These are phyloP conservation scores for Psylliodes chrysocephalus DNA, from an alignment of 2,888 invertebrate species.

Conservation along the genomic window DNA sequence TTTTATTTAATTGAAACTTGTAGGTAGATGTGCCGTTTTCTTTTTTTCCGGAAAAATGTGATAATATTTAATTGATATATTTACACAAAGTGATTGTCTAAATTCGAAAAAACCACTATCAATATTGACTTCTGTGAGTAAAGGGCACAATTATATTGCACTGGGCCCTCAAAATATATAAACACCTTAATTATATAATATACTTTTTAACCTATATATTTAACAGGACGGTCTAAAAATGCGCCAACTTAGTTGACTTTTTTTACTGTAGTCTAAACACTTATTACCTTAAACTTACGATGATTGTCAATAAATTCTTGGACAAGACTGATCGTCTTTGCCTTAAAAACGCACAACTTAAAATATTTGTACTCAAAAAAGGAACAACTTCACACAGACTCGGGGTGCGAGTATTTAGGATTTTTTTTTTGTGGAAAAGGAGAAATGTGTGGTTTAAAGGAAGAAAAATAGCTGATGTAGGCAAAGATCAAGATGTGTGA, in stretches of 20 bases:
- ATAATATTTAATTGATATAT: constrained; percentile 28
- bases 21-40: constrained; percentile 51
- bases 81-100: constrained; percentile 40
- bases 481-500: constrained; percentile 28
- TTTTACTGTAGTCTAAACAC: constrained; percentile 38
- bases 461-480: constrained; percentile 26
- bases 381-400: constrained; percentile 51
- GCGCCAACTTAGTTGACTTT: constrained; percentile 27
- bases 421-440: constrained; percentile 28
- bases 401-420: constrained; percentile 23
- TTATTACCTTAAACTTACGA: constrained; percentile 49
- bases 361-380: constrained; percentile 59
- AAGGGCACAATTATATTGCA: constrained; percentile 51
- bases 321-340: constrained; percentile 61
- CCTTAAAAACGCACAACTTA: constrained; percentile 59
- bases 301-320: constrained; percentile 65
- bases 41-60: constrained; percentile 11
- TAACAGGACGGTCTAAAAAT: constrained; percentile 40
- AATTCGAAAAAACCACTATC: constrained; percentile 29
- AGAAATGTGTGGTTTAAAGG: constrained; percentile 14
- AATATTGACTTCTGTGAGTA: constrained; percentile 60
- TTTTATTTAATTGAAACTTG: constrained; percentile 60
- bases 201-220: constrained; percentile 5
- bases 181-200: constrained; percentile 22
- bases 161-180: constrained; percentile 51